Evolutionary conservation across 2,888 invertebrate species (phyloP).

Genomic region (Idaea dimidiata): DNA sequence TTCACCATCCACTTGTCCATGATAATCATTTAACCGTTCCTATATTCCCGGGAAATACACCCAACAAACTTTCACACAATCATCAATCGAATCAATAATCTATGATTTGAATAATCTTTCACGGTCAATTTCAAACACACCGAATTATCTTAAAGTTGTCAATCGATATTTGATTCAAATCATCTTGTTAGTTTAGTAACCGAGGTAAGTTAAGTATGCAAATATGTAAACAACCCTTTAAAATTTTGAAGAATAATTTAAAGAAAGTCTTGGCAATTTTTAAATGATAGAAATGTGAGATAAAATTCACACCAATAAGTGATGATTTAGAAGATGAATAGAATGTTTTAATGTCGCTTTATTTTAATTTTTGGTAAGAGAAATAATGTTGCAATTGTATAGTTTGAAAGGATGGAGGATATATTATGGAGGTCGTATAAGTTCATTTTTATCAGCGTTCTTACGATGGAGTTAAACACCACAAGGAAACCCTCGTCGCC

Average conservation of each 20-base stretch:
- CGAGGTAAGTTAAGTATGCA: constrained; percentile 13
- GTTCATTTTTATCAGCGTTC: too few species aligned
- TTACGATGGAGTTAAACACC: too few species aligned
- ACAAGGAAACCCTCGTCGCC: too few species aligned
- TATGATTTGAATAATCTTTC: constrained; percentile 31
- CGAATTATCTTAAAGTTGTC: constrained; percentile 41
- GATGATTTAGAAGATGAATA: too few species aligned
- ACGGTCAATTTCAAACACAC: constrained; percentile 72
- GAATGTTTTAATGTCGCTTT: too few species aligned
- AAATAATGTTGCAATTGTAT: too few species aligned
- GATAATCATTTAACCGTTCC: neutral
- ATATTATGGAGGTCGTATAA: too few species aligned
- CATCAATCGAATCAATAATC: constrained; percentile 11
- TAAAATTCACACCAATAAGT: too few species aligned
- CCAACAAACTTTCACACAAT: neutral
- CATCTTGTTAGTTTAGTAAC: constrained; percentile 13
- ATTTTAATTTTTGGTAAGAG: too few species aligned
- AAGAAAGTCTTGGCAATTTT: neutral
- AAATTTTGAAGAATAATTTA: neutral
- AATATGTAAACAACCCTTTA: constrained; percentile 11
- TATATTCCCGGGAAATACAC: neutral
- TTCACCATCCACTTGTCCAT: constrained; percentile 1
- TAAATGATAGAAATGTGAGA: too few species aligned
- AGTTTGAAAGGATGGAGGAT: too few species aligned
- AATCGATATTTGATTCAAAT: constrained; percentile 68